A percentile compares a stretch with the other conserved stretches of the same genome.
These are phyloP conservation scores for Propithecus deckenii DNA, from an alignment of 2,797 vertebrate species.

Conservation along the genomic window DNA sequence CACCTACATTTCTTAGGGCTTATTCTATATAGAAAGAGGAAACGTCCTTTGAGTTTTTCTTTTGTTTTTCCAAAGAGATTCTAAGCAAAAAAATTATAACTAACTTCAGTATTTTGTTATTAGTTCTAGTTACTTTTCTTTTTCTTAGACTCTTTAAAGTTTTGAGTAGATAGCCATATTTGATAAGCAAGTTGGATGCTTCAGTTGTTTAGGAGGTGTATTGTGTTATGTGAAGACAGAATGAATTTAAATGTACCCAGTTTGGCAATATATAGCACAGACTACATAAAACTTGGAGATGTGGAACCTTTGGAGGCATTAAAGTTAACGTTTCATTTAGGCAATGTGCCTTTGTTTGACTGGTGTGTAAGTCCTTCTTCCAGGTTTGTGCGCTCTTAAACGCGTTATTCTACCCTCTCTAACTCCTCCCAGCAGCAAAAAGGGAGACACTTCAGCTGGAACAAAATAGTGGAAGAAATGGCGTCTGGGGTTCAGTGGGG, in stretches of 20 bases:
- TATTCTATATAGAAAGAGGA: conserved; percentile 80
- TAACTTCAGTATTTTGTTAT: conserved; percentile 66
- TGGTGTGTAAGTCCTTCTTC: conserved; percentile 84
- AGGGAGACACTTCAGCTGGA: conserved; percentile 83
- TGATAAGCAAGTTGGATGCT: conserved; percentile 79
- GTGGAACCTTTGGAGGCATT: conserved; percentile 76
- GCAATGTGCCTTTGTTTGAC: conserved; percentile 83
- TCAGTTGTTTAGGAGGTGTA: conserved; percentile 81
- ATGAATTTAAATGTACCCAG: conserved; percentile 72
- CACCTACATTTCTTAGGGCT: conserved; percentile 67
- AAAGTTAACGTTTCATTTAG: conserved; percentile 83
- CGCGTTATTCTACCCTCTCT: conserved; percentile 76
- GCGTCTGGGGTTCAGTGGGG: conserved; percentile 84
- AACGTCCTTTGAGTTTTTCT: conserved; percentile 58
- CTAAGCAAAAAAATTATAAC: conserved; percentile 61
- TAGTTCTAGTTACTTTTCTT: conserved; percentile 82
- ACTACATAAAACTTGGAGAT: conserved; percentile 65
- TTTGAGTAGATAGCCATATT: conserved; percentile 74
- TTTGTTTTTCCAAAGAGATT: conserved; percentile 26
- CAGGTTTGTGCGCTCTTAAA: conserved; percentile 87
- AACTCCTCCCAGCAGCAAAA: conserved; percentile 83
- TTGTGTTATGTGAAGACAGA: conserved; percentile 70
- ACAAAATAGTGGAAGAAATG: conserved; percentile 85
- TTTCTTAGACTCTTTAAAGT: conserved; percentile 77
- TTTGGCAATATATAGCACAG: conserved; percentile 73